Conservation (phyloP, 1,140 invertebrate genomes). For the Drosophila simulans region DNA sequence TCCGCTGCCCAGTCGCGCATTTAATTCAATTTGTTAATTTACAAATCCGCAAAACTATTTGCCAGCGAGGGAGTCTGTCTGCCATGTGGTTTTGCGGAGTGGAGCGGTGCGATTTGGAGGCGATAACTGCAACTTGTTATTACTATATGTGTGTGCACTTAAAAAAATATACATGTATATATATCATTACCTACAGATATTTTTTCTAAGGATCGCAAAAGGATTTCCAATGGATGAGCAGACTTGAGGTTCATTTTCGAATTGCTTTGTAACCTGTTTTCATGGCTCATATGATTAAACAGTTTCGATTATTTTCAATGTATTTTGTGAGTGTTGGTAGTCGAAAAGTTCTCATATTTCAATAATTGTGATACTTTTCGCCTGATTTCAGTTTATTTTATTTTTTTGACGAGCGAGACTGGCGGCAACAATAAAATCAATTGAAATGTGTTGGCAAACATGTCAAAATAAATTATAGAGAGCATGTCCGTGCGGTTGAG, state of each 20-base stretch:
- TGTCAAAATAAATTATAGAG: constrained; percentile 84
- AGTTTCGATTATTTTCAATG: background rate
- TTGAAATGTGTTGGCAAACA: constrained; percentile 85
- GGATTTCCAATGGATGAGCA: too few species aligned
- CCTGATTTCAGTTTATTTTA: constrained; percentile 67
- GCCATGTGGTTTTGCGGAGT: constrained; percentile 57
- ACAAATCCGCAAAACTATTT: constrained; percentile 82
- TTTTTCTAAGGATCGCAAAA: too few species aligned
- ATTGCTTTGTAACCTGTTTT: too few species aligned
- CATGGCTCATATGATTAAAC: too few species aligned
- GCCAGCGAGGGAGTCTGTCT: constrained; percentile 61
- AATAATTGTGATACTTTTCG: constrained; percentile 82
- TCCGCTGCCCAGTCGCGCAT: constrained; percentile 62
- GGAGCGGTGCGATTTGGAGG: constrained; percentile 22
- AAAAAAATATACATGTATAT: background rate
- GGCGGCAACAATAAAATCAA: constrained; percentile 81
- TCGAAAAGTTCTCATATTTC: constrained; percentile 72
- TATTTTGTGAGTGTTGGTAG: constrained; percentile 3
- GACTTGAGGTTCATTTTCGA: too few species aligned
- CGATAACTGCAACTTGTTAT: constrained; percentile 70
- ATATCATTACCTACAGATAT: background rate
- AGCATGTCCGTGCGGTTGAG: constrained; percentile 56
- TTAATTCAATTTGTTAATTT: constrained; percentile 83
- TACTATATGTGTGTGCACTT: constrained; percentile 25
- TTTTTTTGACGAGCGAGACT: constrained; percentile 29